Evolutionary conservation across 2,113 vertebrate species (phyloP).

Genomic region (Cyprinus carpio): DNA sequence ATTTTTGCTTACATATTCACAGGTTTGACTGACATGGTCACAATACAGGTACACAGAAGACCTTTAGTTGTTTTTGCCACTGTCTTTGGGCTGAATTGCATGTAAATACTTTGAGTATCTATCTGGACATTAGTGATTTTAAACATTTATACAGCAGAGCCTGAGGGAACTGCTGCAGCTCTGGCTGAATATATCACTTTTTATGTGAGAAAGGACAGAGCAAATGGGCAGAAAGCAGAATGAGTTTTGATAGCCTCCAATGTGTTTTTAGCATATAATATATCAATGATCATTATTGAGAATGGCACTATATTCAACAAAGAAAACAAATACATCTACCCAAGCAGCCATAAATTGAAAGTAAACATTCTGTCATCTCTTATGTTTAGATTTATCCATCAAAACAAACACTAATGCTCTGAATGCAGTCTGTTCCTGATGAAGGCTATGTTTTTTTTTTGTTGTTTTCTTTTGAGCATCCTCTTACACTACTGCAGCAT

Average conservation of each 20-base stretch:
- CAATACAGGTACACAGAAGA: background rate
- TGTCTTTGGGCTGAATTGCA: background rate
- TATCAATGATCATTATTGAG: constrained; percentile 34
- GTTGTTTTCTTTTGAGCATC: background rate
- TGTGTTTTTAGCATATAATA: constrained; percentile 20
- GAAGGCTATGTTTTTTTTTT: background rate
- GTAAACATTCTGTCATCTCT: background rate
- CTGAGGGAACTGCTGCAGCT: background rate
- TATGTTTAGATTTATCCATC: background rate
- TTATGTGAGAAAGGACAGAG: constrained; percentile 1
- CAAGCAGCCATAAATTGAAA: background rate
- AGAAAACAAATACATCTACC: background rate
- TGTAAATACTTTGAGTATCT: constrained; percentile 1
- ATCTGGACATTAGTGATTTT: constrained; percentile 22
- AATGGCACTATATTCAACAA: background rate
- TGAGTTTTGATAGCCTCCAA: constrained; percentile 10
- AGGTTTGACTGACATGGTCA: background rate
- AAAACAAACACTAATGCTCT: background rate
- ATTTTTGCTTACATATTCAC: background rate
- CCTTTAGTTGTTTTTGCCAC: background rate
- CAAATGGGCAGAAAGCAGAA: constrained; percentile 22
- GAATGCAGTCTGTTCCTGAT: background rate
- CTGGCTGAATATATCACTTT: constrained; percentile 1
- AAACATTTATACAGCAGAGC: constrained; percentile 18
- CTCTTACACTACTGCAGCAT: background rate